Evolutionary conservation across 2,888 invertebrate genomes (phyloP), one percentile per base, ranked within the genome.

Genomic region (Salticus scenicus): DNA sequence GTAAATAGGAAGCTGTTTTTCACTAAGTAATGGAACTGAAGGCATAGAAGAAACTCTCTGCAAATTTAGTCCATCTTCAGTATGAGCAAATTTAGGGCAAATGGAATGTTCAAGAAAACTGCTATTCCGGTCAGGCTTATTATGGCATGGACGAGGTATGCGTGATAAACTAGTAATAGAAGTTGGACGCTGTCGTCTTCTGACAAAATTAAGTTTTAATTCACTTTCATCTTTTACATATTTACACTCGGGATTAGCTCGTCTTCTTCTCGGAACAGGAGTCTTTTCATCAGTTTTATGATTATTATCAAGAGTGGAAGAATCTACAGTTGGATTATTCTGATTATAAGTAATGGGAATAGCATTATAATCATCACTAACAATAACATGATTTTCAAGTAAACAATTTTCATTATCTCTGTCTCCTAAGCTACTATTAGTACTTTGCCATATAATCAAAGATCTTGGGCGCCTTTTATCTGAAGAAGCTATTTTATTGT

Each of bases 201-300:
- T 74, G 1, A 37, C 47, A 57, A 87, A 87, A 12, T 72, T 74
- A 10, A 83, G 28, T 41, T 87, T 87, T 41, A 82, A 67, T 42
- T 87, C 87, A 47, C 75, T 83, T 67, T 87, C 87, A 41, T 87
- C 83, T 47, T 83, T 87, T 28, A 74, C 81, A 28, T 87, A 87
- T 64, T 87, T 87, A n/a, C 69, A 64, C n/a, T 77, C 76, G 14
- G 81, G 72, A 24, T 78, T 78, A 7, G 28, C 71, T 51, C 87
- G 27, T 1, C 72, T 74, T 27, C 87, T 69, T 31, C 87, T 27
- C 10, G 1, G 31, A 20, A 66, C 17, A 14, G 33, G 14, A 27
- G 17, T 17, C 28, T 71, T 70, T 27, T 64, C 71, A 20, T 67
- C 76, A 20, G n/a, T n/a, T 31, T 67, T 31, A 4, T 41, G 37